Evolutionary conservation across 2,797 vertebrate genomes (phyloP).

Genomic region (Limnodromus scolopaceus): DNA sequence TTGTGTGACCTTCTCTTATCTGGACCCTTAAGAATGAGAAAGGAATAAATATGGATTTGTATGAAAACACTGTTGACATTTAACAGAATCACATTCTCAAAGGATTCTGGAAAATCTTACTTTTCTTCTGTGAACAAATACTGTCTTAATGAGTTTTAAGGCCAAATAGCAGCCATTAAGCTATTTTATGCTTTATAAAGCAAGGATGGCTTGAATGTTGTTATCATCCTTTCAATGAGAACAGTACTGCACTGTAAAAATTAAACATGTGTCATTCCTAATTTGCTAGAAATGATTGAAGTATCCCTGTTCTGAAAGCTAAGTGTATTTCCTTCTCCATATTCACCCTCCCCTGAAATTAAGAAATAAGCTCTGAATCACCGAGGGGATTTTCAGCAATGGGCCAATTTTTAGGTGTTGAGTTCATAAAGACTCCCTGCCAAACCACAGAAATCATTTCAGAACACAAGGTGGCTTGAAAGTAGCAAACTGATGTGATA

Average conservation of each 20-base stretch:
- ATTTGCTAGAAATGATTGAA: not conserved
- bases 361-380: not conserved
- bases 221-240: not conserved
- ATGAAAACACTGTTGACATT: rapidly evolving
- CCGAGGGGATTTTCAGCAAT: not conserved
- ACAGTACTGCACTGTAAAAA: not conserved
- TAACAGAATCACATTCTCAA: not conserved
- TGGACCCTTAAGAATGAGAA: not conserved
- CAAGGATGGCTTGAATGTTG: not conserved
- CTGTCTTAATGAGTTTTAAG: not conserved
- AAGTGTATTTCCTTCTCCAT: not conserved
- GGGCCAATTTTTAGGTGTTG: not conserved
- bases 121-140: not conserved
- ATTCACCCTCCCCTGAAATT: not conserved
- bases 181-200: not conserved
- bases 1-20: not conserved
- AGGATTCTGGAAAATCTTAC: not conserved
- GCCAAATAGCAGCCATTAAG: not conserved
- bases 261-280: not conserved
- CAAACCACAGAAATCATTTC: not conserved
- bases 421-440: not conserved
- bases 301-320: not conserved
- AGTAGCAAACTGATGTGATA: not conserved
- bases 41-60: not conserved
- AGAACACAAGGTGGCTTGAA: not conserved